These are phyloP conservation scores for Wasmannia auropunctata DNA, from an alignment of 1,140 invertebrate genomes.

Conservation along the genomic window DNA sequence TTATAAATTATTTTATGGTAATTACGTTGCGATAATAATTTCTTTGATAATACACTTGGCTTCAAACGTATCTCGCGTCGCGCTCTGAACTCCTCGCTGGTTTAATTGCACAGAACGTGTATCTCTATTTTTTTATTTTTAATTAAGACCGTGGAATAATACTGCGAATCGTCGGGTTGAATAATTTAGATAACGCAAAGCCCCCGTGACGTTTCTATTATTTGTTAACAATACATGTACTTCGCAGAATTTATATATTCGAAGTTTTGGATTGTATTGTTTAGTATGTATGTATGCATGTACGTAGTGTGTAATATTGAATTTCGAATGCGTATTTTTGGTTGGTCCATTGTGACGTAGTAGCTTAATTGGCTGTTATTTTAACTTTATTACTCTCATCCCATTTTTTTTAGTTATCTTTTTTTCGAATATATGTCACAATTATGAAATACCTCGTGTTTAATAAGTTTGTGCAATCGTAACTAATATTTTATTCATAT, in stretches of 20 bases:
- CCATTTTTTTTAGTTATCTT: background rate
- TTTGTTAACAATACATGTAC: background rate
- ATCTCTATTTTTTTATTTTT: background rate
- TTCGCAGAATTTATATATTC: background rate
- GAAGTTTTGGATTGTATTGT: background rate
- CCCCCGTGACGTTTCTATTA: background rate
- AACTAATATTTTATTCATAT: background rate
- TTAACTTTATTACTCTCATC: background rate
- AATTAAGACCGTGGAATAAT: background rate
- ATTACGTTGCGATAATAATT: conserved; percentile 18
- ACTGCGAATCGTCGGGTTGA: background rate
- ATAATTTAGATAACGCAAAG: background rate
- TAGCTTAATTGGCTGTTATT: background rate
- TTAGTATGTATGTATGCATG: background rate
- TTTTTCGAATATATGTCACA: background rate
- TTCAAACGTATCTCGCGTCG: background rate
- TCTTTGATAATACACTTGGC: background rate
- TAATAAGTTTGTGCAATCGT: background rate
- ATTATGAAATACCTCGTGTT: background rate
- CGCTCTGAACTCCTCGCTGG: background rate
- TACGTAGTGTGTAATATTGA: background rate
- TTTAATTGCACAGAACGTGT: background rate
- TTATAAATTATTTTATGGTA: conserved; percentile 6
- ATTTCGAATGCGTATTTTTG: background rate
- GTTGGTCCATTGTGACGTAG: background rate